Percentiles rank a stretch among this genome's conserved stretches.
phyloP scores from a whole-genome alignment of 30 jellyfish, hydroid and myxozoan genomes.

The Aurelia aurita complex sp. Pacific region DNA sequence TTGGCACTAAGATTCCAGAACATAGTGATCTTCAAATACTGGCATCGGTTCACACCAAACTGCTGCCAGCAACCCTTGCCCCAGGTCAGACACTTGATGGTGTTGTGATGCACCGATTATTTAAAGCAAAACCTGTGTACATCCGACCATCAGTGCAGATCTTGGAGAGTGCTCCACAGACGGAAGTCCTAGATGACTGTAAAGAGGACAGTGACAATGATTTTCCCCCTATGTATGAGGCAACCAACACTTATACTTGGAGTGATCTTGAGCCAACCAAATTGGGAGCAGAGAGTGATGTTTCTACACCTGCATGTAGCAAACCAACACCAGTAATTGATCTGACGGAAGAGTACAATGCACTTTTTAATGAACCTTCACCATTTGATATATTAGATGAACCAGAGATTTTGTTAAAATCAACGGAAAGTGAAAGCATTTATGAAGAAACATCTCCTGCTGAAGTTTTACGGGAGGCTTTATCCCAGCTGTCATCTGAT shows the following conservation, averaged over 20 bases:
- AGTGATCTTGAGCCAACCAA: not conserved
- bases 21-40: not conserved
- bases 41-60: conserved; percentile 33
- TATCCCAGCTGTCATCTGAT: not conserved
- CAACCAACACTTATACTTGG: not conserved
- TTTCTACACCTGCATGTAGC: conserved; percentile 19
- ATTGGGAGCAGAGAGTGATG: not conserved
- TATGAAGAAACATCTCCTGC: conserved; percentile 1
- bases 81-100: conserved; percentile 32
- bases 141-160: not conserved
- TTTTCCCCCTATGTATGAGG: conserved; percentile 7
- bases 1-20: conserved; percentile 3
- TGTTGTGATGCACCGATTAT: conserved; percentile 18
- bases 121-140: conserved; percentile 24
- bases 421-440: conserved; percentile 2
- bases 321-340: conserved; percentile 22
- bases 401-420: not conserved
- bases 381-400: conserved; percentile 15
- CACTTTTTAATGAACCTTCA: conserved; percentile 6
- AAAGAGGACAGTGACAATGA: conserved; percentile 24
- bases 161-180: conserved; percentile 2
- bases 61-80: conserved; percentile 11
- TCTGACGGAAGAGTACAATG: conserved; percentile 29
- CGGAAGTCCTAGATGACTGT: not conserved
- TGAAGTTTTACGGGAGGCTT: conserved; percentile 1